Conservation (phyloP, 2,888 invertebrate species). For the Epistrophella euchroma region DNA sequence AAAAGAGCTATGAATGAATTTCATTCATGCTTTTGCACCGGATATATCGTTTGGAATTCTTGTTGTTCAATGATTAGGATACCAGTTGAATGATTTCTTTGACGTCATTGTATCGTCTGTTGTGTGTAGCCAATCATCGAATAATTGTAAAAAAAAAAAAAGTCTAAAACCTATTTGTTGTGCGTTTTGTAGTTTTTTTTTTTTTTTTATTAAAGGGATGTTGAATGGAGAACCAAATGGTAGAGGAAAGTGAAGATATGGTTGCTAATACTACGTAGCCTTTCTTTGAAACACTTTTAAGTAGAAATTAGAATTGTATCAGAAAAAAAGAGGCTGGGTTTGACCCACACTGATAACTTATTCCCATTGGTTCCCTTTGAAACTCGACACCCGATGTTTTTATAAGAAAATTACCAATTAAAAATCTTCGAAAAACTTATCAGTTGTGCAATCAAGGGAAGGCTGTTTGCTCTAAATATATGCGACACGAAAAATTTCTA, state of each 20-base stretch:
- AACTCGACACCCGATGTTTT: no score
- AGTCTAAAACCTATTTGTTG: conserved; percentile 9
- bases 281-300: no score
- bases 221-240: neutral
- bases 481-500: no score
- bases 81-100: conserved; percentile 45
- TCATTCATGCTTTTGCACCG: conserved; percentile 37
- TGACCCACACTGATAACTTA: no score
- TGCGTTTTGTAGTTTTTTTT: neutral
- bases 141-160: neutral
- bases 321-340: no score
- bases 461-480: no score
- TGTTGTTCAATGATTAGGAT: conserved; percentile 42
- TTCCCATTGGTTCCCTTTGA: no score
- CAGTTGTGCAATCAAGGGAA: no score
- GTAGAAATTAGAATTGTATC: no score
- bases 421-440: no score
- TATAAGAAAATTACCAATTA: no score
- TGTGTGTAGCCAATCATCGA: neutral
- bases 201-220: neutral
- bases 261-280: no score
- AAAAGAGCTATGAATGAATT: conserved; percentile 69
- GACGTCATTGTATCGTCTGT: conserved; percentile 53
- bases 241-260: neutral
- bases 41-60: neutral